Base-by-base conservation (phyloP, 2,797 vertebrate species). In the Lophotriccus pileatus region DNA sequence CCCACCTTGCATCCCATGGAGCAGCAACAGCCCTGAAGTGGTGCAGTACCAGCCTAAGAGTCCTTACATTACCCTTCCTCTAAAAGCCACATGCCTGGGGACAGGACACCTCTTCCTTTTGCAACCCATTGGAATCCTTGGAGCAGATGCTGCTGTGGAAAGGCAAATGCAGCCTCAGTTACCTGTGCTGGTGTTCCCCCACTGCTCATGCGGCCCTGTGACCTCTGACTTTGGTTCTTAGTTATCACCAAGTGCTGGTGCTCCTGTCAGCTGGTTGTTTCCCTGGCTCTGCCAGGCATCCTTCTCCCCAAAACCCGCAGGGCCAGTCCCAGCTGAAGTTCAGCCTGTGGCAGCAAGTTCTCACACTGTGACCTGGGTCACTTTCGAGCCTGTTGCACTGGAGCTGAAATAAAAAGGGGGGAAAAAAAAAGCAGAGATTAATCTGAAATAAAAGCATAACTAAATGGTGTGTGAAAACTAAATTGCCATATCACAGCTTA, bases 391-490 rank as follows among this genome's bases (percentile, higher is more conserved):
- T 78, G 59, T 55, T 84, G 74, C 53, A 30, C 59, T 69, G 76
- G 59, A 87, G 68, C 21, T 27, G 66, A 91, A 95, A 86, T 67
- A 69, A 91, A 89, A 88, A 86, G 10, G 18, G 16, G 9, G 39
- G n/a, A n/a, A 39, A 2, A 2, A 67, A 23, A 70, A 94, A 81
- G 4, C n/a, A 86, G 84, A 87, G 77, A 96, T 92, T 91, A 93
- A 93, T 93, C 80, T 39, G 75, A 92, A 94, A 96, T 87, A 87
- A 92, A 95, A 95, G 93, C 91, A 67, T 82, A 89, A 91, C 81
- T 91, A 96, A 97, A 97, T 97, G 96, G 74, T 44, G 94, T 96
- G 96, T 95, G 93, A 93, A 95, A 95, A 55, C 82, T 79, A 89
- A 97, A 97, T 96, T 80, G 64, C 92, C 91, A 10, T 49, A 84